Percentiles rank a stretch among this genome's conserved stretches.
These are phyloP conservation scores for Schizopygopsis pylzovi DNA, from an alignment of 2,797 vertebrate species.

Conservation along the genomic window DNA sequence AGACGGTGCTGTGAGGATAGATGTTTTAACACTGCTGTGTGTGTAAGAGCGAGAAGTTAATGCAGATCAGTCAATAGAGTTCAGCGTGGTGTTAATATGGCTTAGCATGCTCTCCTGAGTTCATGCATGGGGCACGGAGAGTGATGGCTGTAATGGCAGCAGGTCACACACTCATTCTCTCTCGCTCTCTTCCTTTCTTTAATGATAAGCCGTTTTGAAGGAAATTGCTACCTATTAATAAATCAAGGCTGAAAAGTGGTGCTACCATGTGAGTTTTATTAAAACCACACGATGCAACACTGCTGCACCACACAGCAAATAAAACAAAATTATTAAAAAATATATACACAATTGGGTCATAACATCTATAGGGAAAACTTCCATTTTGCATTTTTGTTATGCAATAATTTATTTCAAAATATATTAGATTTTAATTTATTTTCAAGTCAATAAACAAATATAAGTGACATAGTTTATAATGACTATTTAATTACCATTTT, in stretches of 20 bases:
- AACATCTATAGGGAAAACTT: background rate
- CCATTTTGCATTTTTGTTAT: background rate
- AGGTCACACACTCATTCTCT: constrained; percentile 23
- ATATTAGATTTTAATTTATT: background rate
- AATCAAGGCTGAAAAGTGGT: constrained; percentile 18
- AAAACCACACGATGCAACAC: constrained; percentile 2
- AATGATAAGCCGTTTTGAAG: constrained; percentile 36
- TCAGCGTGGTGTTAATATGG: constrained; percentile 51
- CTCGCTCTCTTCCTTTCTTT: constrained; percentile 2
- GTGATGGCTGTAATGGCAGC: constrained; percentile 47
- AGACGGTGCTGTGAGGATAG: background rate
- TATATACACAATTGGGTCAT: background rate
- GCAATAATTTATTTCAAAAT: background rate
- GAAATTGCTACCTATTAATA: constrained; percentile 16
- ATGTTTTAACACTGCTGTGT: constrained; percentile 14
- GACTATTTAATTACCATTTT: background rate
- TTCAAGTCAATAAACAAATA: background rate
- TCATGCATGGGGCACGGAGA: constrained; percentile 63
- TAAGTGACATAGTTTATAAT: too few species aligned
- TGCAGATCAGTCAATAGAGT: constrained; percentile 41
- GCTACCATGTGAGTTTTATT: constrained; percentile 1
- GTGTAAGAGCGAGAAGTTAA: background rate
- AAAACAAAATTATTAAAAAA: background rate
- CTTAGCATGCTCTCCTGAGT: constrained; percentile 50
- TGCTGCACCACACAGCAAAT: background rate